Evolutionary conservation across 2,113 vertebrate species (phyloP).

Genomic region (Patagioenas fasciata): DNA sequence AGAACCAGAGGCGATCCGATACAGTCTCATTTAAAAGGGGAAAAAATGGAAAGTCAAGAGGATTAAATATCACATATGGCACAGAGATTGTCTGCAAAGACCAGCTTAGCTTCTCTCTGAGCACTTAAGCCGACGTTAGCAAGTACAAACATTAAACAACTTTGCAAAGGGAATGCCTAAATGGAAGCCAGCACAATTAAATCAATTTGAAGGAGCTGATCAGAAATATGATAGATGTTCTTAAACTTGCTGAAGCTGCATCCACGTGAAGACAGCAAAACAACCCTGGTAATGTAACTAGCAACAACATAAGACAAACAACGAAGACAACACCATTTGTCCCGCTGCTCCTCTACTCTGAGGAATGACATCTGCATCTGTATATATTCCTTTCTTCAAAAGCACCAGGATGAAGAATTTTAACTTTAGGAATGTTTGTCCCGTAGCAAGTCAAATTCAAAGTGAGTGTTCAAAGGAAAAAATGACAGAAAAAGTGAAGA

Average conservation of each 20-base stretch:
- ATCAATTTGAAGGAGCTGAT: neutral
- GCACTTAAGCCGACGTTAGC: neutral
- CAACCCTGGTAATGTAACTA: neutral
- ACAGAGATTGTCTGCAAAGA: neutral
- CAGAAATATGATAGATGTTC: neutral
- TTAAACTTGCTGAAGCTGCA: neutral
- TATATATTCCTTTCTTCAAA: neutral
- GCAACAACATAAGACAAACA: neutral
- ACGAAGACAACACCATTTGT: fast-evolving
- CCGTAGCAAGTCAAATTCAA: neutral
- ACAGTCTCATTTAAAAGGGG: neutral
- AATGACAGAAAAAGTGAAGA: neutral
- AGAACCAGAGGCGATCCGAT: neutral
- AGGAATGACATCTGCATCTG: neutral
- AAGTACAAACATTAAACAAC: neutral
- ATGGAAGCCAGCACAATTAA: fast-evolving
- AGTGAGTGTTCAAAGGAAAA: neutral
- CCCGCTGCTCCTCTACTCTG: neutral
- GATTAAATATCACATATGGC: slow-evolving; percentile 9
- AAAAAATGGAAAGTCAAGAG: slow-evolving; percentile 12
- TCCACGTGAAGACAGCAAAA: neutral
- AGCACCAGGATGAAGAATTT: neutral
- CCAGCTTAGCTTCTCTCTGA: neutral
- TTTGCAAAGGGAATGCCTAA: neutral
- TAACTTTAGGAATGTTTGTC: neutral